Conservation (phyloP, 2,113 vertebrate species). For the Apistogramma diplotaenia region DNA sequence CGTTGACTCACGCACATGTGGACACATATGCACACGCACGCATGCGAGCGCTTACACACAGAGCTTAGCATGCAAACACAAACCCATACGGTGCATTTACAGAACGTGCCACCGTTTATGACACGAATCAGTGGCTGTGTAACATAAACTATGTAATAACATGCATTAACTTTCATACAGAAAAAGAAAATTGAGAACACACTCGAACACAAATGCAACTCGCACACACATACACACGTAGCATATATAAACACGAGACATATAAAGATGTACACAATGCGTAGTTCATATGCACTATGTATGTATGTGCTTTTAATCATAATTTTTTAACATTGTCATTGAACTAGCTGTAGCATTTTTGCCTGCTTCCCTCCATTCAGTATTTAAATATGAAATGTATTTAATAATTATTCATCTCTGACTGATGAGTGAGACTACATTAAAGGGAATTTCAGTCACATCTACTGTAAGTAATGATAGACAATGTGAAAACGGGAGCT, state of each 20-base stretch:
- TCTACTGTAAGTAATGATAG: constrained; percentile 67
- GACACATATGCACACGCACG: constrained; percentile 16
- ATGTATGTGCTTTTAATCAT: constrained; percentile 53
- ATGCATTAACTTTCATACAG: constrained; percentile 49
- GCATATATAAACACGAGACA: constrained; percentile 20
- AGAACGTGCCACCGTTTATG: constrained; percentile 48
- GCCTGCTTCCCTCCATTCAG: constrained; percentile 73
- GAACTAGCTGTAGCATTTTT: constrained; percentile 75
- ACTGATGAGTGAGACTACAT: constrained; percentile 66
- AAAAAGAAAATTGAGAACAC: constrained; percentile 30
- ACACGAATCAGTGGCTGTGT: constrained; percentile 52
- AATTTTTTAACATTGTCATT: constrained; percentile 62
- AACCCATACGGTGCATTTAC: constrained; percentile 32
- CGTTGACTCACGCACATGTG: constrained; percentile 20
- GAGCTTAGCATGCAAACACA: constrained; percentile 47
- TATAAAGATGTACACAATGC: constrained; percentile 19
- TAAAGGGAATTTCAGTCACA: constrained; percentile 63
- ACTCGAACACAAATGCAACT: constrained; percentile 1
- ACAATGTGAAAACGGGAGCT: constrained; percentile 50
- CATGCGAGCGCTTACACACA: constrained; percentile 14
- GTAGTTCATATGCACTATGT: constrained; percentile 50
- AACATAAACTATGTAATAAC: constrained; percentile 53
- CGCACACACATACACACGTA: constrained; percentile 21
- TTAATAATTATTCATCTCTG: constrained; percentile 72
- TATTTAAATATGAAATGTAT: constrained; percentile 75